phyloP scores from a whole-genome alignment of 2,888 invertebrate species.

The Thumatha senex region DNA sequence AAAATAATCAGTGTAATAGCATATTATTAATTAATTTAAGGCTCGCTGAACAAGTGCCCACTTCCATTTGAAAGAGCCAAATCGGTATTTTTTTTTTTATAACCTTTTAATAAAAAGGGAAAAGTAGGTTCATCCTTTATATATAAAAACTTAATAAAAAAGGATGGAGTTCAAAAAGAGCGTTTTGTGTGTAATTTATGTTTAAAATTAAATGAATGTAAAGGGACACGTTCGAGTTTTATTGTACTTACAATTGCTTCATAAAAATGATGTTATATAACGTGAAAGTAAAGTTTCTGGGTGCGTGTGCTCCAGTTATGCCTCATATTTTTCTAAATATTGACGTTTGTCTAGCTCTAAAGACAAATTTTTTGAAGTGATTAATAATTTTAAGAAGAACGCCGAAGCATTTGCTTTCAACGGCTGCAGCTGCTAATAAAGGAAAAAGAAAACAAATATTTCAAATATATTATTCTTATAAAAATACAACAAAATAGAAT shows the following conservation, averaged over 20 bases:
- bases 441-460: too few species aligned
- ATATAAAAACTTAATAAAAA: constrained; percentile 54
- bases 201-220: constrained; percentile 53
- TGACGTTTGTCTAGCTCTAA: neutral
- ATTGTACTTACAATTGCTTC: constrained; percentile 54
- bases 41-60: constrained; percentile 40
- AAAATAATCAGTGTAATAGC: constrained; percentile 34
- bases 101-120: constrained; percentile 51
- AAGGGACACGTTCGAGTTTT: constrained; percentile 62
- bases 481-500: too few species aligned
- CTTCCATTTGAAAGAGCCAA: constrained; percentile 39
- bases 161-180: constrained; percentile 47
- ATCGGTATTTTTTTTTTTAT: constrained; percentile 51
- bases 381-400: too few species aligned
- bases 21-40: constrained; percentile 48
- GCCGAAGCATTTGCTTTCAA: too few species aligned
- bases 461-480: too few species aligned
- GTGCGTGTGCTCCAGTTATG: constrained; percentile 20
- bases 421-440: too few species aligned
- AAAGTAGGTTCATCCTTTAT: constrained; percentile 40
- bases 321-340: constrained; percentile 1
- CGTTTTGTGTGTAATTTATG: constrained; percentile 57
- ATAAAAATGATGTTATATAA: constrained; percentile 25
- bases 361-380: too few species aligned
- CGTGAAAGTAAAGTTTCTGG: constrained; percentile 25